A percentile compares a stretch with the other conserved stretches of the same genome.
Conservation (phyloP, 2,797 vertebrate genomes). For the Rachycentron canadum region DNA sequence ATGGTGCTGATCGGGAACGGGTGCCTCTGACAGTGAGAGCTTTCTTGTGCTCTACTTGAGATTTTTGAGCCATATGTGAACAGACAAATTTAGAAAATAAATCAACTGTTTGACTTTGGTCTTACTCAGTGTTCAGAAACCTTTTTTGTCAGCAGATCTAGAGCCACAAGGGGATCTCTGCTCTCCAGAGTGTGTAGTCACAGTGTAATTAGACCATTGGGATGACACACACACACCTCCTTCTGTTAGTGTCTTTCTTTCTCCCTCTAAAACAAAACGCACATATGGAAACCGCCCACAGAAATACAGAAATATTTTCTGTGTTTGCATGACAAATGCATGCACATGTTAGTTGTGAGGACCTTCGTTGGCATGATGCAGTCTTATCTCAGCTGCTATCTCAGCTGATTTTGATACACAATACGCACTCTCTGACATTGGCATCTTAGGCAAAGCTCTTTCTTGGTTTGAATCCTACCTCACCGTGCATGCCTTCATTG, state of each 20-base stretch:
- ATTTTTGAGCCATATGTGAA: slow-evolving; percentile 7
- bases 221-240: slow-evolving; percentile 1
- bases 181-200: slow-evolving; percentile 45
- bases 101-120: slow-evolving; percentile 30
- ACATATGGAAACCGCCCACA: neutral
- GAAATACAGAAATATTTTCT: neutral
- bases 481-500: too few relatives aligned
- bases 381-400: too few relatives aligned
- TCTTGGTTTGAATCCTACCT: too few relatives aligned
- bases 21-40: neutral
- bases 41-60: neutral
- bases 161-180: slow-evolving; percentile 35
- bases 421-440: too few relatives aligned
- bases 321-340: neutral
- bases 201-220: slow-evolving; percentile 41
- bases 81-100: slow-evolving; percentile 1
- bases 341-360: neutral
- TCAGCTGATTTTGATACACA: too few relatives aligned
- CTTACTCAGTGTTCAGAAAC: slow-evolving; percentile 22
- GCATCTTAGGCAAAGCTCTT: too few relatives aligned
- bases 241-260: neutral
- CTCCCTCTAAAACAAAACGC: neutral
- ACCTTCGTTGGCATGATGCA: too few relatives aligned
- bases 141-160: slow-evolving; percentile 38
- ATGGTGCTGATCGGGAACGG: neutral